Percentiles rank a stretch among this genome's conserved stretches.
These are phyloP conservation scores for Ciconia boyciana DNA, from an alignment of 2,113 vertebrate species.

Conservation along the genomic window DNA sequence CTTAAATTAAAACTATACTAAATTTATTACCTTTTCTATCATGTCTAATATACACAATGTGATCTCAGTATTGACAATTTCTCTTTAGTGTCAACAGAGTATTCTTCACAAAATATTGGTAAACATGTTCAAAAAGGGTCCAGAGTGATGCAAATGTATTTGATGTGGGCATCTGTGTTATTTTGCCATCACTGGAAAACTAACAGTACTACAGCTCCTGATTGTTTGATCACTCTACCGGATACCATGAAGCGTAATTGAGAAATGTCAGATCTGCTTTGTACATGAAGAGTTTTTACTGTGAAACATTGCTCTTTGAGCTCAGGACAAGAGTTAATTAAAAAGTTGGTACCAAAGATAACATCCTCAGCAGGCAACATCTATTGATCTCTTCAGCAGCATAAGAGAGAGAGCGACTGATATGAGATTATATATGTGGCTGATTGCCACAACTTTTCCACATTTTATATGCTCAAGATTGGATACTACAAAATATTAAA, in stretches of 20 bases:
- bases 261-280: conserved; percentile 59
- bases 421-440: background rate
- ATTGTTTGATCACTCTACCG: conserved; percentile 18
- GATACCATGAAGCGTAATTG: conserved; percentile 19
- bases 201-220: background rate
- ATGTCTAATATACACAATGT: background rate
- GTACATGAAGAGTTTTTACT: conserved; percentile 40
- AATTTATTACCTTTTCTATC: background rate
- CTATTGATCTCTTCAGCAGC: conserved; percentile 46
- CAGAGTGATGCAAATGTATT: background rate
- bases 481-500: background rate
- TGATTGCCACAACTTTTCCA: conserved; percentile 1
- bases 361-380: conserved; percentile 38
- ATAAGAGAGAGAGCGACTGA: background rate
- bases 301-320: conserved; percentile 52
- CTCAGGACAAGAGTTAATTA: conserved; percentile 64
- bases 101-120: background rate
- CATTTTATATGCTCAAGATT: background rate
- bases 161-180: background rate
- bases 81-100: background rate
- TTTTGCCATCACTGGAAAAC: background rate
- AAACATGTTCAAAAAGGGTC: background rate
- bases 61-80: background rate
- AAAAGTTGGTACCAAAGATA: conserved; percentile 57
- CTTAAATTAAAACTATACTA: background rate